These are phyloP conservation scores for Phthorimaea operculella DNA, from an alignment of 1,140 invertebrate genomes.

Conservation along the genomic window DNA sequence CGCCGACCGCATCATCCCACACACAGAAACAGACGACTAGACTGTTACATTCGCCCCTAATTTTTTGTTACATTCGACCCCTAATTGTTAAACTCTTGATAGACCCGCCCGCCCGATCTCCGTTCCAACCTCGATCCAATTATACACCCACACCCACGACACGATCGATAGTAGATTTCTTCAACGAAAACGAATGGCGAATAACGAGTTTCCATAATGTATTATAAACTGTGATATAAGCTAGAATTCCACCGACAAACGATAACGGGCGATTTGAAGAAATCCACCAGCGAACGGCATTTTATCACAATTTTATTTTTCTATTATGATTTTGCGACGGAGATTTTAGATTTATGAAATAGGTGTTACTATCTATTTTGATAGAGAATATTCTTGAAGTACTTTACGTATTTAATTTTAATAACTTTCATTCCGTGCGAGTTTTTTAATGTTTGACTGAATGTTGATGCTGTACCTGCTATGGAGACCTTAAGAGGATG, in stretches of 20 bases:
- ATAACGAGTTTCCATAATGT: conserved; percentile 50
- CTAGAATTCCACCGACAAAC: conserved; percentile 64
- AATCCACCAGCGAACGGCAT: conserved; percentile 55
- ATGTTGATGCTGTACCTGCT: conserved; percentile 49
- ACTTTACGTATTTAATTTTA: conserved; percentile 62
- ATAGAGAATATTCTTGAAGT: conserved; percentile 51
- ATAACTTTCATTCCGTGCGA: conserved; percentile 62
- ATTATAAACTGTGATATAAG: conserved; percentile 66
- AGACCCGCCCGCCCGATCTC: conserved; percentile 4
- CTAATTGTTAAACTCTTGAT: not conserved
- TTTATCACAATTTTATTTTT: conserved; percentile 62
- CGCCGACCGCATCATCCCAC: conserved; percentile 39
- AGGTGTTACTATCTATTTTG: conserved; percentile 53
- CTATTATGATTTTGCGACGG: conserved; percentile 54
- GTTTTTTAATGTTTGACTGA: conserved; percentile 53
- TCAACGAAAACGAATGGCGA: conserved; percentile 45
- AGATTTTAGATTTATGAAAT: conserved; percentile 47
- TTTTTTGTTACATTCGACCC: too few relatives aligned
- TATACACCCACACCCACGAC: conserved; percentile 19
- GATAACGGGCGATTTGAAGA: conserved; percentile 45
- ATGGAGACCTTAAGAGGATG: conserved; percentile 24
- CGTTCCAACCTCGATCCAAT: conserved; percentile 17
- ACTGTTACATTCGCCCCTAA: not conserved
- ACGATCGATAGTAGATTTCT: conserved; percentile 55
- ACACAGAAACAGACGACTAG: conserved; percentile 34